Percentiles rank a stretch among this genome's conserved stretches.
Conservation (phyloP, 1,140 invertebrate genomes). For the Drosophila chauvacae region DNA sequence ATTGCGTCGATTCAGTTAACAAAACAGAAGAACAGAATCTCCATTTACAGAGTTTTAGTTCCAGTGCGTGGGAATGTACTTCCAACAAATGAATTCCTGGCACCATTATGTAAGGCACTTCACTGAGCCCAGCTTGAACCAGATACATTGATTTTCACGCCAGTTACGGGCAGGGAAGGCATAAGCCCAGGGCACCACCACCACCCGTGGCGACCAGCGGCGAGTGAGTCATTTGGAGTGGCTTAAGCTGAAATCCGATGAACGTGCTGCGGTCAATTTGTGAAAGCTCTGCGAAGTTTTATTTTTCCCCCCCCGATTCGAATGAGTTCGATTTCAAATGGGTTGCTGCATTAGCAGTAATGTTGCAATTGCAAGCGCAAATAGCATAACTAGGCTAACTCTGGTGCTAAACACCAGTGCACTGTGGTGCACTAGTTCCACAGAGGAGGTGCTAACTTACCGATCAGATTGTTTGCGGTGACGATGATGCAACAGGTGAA, state of each 20-base stretch:
- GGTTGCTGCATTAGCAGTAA: constrained; percentile 45
- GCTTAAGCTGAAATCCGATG: constrained; percentile 62
- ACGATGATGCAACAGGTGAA: constrained; percentile 95
- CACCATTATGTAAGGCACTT: constrained; percentile 15
- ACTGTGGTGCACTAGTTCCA: constrained; percentile 58
- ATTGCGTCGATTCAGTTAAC: not conserved
- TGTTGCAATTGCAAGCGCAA: constrained; percentile 47
- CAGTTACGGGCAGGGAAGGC: constrained; percentile 6
- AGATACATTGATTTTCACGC: constrained; percentile 53
- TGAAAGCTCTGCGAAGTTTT: constrained; percentile 27
- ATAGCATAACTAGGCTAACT: constrained; percentile 29
- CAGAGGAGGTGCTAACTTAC: constrained; percentile 86
- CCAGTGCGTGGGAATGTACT: constrained; percentile 29
- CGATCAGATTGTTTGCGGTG: constrained; percentile 94
- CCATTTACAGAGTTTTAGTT: not conserved
- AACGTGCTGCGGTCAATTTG: constrained; percentile 50
- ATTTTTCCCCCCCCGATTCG: not conserved
- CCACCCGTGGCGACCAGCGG: constrained; percentile 32
- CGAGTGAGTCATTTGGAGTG: constrained; percentile 53
- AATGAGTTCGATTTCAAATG: constrained; percentile 41
- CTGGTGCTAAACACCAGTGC: constrained; percentile 42
- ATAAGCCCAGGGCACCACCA: constrained; percentile 6
- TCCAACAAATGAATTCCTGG: constrained; percentile 12
- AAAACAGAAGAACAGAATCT: not conserved
- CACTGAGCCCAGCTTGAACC: constrained; percentile 16